phyloP scores from a whole-genome alignment of 2,888 invertebrate genomes.

The Macropis europaea region DNA sequence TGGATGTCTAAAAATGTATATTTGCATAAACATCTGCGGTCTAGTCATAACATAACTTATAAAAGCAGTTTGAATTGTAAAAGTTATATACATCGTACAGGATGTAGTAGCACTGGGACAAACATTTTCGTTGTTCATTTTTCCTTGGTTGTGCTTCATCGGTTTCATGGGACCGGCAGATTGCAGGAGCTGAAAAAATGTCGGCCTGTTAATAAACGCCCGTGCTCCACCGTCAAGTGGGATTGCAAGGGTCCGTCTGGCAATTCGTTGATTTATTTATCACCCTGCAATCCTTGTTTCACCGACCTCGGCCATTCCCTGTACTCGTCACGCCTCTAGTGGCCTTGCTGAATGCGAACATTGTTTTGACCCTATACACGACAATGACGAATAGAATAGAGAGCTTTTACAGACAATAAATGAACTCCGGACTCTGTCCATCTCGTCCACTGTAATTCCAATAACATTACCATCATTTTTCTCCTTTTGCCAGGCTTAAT shows the following conservation, averaged over 20 bases:
- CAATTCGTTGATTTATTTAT: slow-evolving; percentile 52
- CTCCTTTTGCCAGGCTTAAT: neutral
- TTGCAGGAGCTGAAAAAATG: slow-evolving; percentile 10
- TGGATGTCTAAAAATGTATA: too few relatives aligned
- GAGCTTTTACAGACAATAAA: slow-evolving; percentile 59
- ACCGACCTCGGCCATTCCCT: slow-evolving; percentile 3
- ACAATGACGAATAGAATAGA: slow-evolving; percentile 60
- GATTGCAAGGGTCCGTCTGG: slow-evolving; percentile 19
- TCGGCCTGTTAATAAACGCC: slow-evolving; percentile 32
- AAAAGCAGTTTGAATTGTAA: too few relatives aligned
- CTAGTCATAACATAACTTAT: too few relatives aligned
- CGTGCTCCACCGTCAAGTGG: neutral
- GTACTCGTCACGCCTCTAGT: slow-evolving; percentile 25
- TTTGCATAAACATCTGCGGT: too few relatives aligned
- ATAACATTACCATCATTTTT: slow-evolving; percentile 16
- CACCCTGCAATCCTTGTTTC: slow-evolving; percentile 23
- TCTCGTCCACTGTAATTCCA: slow-evolving; percentile 47
- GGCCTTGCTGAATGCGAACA: slow-evolving; percentile 42
- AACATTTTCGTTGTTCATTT: slow-evolving; percentile 1
- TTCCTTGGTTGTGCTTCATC: slow-evolving; percentile 8
- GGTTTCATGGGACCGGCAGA: slow-evolving; percentile 11
- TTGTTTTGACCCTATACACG: slow-evolving; percentile 45
- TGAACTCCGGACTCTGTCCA: slow-evolving; percentile 40
- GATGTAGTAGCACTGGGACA: too few relatives aligned
- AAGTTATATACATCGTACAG: neutral